These are phyloP conservation scores for Nasonovia ribisnigri DNA, from an alignment of 2,888 invertebrate species.

Conservation along the genomic window DNA sequence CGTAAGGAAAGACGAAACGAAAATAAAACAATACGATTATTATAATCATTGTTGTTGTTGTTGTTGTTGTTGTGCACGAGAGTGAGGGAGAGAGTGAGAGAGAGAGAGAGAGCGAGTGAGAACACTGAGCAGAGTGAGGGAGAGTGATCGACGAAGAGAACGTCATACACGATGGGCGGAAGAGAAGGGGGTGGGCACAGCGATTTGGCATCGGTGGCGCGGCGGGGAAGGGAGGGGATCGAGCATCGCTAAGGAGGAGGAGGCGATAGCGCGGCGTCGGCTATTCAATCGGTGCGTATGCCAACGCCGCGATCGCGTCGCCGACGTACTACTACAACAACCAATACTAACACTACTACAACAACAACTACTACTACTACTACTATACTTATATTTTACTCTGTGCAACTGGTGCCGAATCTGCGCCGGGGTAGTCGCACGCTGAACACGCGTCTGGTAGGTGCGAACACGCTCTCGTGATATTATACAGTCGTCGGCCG, in stretches of 20 bases:
- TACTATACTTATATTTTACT: not conserved
- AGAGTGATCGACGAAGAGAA: not conserved
- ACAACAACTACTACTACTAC: slow-evolving; percentile 48
- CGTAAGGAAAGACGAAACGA: not conserved
- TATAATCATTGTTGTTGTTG: not conserved
- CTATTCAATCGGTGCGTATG: slow-evolving; percentile 62
- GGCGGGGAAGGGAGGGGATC: not conserved
- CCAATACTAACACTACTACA: slow-evolving; percentile 33
- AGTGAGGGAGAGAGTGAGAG: not conserved
- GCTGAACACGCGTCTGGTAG: slow-evolving; percentile 63
- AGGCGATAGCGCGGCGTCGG: slow-evolving; percentile 18
- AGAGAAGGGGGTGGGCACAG: not conserved
- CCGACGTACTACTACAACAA: slow-evolving; percentile 43
- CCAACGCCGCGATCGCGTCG: slow-evolving; percentile 51
- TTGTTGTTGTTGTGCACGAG: not conserved
- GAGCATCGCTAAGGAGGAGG: not conserved
- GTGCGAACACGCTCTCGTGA: slow-evolving; percentile 54
- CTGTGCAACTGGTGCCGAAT: slow-evolving; percentile 60
- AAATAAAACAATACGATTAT: slow-evolving; percentile 2
- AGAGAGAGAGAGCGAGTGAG: not conserved
- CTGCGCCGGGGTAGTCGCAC: slow-evolving; percentile 64
- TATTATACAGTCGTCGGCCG: slow-evolving; percentile 58
- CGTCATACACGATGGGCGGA: not conserved
- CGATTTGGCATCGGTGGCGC: not conserved
- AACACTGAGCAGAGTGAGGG: not conserved